Evolutionary conservation across 2,113 vertebrate genomes (phyloP).

Genomic region (Ardeotis arabs): DNA sequence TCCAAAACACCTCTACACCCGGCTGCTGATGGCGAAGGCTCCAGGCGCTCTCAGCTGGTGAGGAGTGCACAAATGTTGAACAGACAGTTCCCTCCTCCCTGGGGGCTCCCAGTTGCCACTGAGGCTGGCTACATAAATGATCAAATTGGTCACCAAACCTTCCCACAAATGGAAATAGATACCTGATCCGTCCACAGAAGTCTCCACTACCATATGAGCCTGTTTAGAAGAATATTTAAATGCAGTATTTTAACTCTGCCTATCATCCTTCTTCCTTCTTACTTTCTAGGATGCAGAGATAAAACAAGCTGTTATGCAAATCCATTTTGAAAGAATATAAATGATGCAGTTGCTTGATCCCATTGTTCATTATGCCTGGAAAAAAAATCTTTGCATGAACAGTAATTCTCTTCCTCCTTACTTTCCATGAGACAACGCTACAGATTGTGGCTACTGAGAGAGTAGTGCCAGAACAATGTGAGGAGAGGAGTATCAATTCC

Average conservation of each 20-base stretch:
- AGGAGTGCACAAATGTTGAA: not conserved
- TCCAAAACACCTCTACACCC: not conserved
- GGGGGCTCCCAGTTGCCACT: not conserved
- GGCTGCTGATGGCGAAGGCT: not conserved
- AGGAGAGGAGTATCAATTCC: not conserved
- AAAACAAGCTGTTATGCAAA: not conserved
- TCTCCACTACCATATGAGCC: not conserved
- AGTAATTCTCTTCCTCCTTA: not conserved
- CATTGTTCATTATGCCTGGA: not conserved
- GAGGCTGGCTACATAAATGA: not conserved
- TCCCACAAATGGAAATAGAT: not conserved
- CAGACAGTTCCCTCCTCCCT: not conserved
- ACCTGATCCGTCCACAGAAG: not conserved
- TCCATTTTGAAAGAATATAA: not conserved
- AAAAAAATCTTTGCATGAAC: not conserved
- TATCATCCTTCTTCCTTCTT: not conserved
- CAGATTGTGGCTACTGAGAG: not conserved
- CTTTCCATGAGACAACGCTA: not conserved
- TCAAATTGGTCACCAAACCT: not conserved
- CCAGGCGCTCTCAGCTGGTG: not conserved
- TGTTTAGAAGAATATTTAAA: not conserved
- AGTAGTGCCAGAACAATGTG: not conserved
- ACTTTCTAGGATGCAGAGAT: not conserved
- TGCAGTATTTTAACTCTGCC: not conserved
- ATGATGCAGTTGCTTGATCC: not conserved